Conservation (phyloP, 2,888 invertebrate species). For the Heliconius sara region DNA sequence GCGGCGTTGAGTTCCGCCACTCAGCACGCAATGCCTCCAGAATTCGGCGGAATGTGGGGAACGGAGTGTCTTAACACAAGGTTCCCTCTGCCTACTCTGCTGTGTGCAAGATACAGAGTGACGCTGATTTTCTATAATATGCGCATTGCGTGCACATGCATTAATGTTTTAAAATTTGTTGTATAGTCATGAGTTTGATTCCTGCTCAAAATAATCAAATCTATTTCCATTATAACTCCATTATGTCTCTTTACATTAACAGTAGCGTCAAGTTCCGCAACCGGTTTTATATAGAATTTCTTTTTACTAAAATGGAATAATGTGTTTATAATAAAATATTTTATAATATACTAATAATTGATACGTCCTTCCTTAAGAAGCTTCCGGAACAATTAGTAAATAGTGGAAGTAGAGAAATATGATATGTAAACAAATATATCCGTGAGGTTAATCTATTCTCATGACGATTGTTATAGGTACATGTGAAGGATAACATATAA, state of each 20-base stretch:
- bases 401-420: conserved; percentile 46
- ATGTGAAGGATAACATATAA: neutral
- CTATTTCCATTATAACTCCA: neutral
- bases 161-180: no score
- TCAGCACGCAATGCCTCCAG: no score
- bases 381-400: conserved; percentile 39
- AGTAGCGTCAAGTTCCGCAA: neutral
- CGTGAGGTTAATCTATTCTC: conserved; percentile 44
- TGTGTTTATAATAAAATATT: conserved; percentile 2
- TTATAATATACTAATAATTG: conserved; percentile 43
- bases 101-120: no score
- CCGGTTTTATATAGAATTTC: neutral
- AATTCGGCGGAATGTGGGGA: no score
- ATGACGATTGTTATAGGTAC: neutral
- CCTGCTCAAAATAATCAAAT: no score
- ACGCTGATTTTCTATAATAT: no score
- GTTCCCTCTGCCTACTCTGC: no score
- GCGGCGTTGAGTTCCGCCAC: no score
- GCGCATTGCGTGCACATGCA: no score
- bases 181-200: no score
- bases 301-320: neutral
- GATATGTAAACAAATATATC: conserved; percentile 46
- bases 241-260: neutral
- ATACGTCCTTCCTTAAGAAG: conserved; percentile 48
- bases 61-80: no score